Evolutionary conservation across 2,113 vertebrate genomes (phyloP).

Genomic region (Brienomyrus longianalis): DNA sequence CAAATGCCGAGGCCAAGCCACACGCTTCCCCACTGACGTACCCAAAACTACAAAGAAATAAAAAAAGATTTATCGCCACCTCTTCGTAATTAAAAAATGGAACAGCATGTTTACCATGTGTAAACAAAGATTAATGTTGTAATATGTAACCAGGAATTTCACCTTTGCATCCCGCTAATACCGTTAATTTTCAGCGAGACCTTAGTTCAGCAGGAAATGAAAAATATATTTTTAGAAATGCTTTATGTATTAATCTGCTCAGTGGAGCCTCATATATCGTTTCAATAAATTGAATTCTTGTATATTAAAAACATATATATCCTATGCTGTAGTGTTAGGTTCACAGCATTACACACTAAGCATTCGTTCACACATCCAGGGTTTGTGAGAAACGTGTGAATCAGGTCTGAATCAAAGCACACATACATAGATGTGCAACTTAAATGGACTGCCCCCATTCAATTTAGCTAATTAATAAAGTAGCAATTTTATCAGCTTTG

Average conservation of each 20-base stretch:
- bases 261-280: slow-evolving; percentile 29
- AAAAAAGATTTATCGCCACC: slow-evolving; percentile 38
- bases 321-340: background rate
- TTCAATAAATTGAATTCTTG: slow-evolving; percentile 42
- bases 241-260: slow-evolving; percentile 45
- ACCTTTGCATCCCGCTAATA: slow-evolving; percentile 48
- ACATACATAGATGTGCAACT: slow-evolving; percentile 15
- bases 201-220: slow-evolving; percentile 27
- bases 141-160: slow-evolving; percentile 48
- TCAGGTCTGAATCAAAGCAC: slow-evolving; percentile 7
- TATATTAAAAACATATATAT: slow-evolving; percentile 37
- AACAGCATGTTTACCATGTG: slow-evolving; percentile 41
- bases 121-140: slow-evolving; percentile 45
- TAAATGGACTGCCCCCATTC: slow-evolving; percentile 26
- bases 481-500: slow-evolving; percentile 15
- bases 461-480: slow-evolving; percentile 32
- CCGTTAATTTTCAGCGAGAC: slow-evolving; percentile 37
- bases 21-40: background rate
- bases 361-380: background rate
- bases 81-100: slow-evolving; percentile 45
- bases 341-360: background rate
- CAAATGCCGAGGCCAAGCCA: background rate
- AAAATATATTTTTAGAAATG: slow-evolving; percentile 34
- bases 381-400: background rate
- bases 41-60: background rate